These are phyloP conservation scores for Caenorhabditis sp. DNA, from an alignment of 2,888 invertebrate species.

Conservation along the genomic window DNA sequence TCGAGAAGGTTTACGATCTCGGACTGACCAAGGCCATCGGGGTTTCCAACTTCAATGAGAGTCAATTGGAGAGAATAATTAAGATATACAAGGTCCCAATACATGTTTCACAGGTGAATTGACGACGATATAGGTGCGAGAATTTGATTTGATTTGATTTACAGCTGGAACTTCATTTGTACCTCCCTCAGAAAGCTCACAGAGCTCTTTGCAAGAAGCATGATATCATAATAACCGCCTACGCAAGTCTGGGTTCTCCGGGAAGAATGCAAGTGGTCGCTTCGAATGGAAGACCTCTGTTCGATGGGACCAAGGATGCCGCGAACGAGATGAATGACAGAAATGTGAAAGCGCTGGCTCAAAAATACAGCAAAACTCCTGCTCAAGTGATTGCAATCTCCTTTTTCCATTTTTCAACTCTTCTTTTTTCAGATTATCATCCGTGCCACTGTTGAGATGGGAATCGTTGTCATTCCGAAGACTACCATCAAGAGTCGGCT, in stretches of 20 bases:
- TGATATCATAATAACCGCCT: conserved; percentile 82
- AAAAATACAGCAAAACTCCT: conserved; percentile 49
- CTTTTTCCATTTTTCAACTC: too few relatives aligned
- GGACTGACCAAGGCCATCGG: conserved; percentile 88
- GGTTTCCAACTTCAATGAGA: conserved; percentile 88
- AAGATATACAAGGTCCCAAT: conserved; percentile 53
- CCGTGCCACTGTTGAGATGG: conserved; percentile 26
- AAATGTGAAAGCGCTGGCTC: conserved; percentile 37
- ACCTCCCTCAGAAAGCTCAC: conserved; percentile 85
- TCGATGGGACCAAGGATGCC: conserved; percentile 32
- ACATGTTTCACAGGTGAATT: conserved; percentile 35
- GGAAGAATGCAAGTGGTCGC: conserved; percentile 56
- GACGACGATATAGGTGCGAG: neutral
- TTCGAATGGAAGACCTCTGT: conserved; percentile 19
- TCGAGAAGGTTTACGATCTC: conserved; percentile 82
- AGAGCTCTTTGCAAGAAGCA: conserved; percentile 82
- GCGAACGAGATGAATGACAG: conserved; percentile 44
- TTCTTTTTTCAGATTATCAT: too few relatives aligned
- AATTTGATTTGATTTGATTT: neutral
- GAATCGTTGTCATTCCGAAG: conserved; percentile 55
- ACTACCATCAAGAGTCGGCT: conserved; percentile 28
- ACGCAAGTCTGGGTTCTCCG: conserved; percentile 78
- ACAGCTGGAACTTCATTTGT: conserved; percentile 86
- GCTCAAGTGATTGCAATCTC: conserved; percentile 32
- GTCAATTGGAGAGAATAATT: conserved; percentile 85